A percentile compares a stretch with the other conserved stretches of the same genome.
These are phyloP conservation scores for Cryptus armator DNA, from an alignment of 2,888 invertebrate genomes.

Conservation along the genomic window DNA sequence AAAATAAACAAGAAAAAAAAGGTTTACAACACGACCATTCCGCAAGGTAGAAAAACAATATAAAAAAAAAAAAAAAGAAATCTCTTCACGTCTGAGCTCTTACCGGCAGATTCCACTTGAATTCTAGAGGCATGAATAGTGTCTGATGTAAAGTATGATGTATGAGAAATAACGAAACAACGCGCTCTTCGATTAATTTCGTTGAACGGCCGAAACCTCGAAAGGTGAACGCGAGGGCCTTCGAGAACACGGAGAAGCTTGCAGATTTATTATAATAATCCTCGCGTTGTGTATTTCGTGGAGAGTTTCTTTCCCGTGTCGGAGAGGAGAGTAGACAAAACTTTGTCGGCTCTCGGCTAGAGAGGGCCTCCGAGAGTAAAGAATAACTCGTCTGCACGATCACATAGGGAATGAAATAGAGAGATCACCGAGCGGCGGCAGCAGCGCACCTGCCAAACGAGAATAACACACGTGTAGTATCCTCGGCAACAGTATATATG, in stretches of 20 bases:
- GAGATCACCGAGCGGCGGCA: constrained; percentile 55
- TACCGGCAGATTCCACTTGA: too few species aligned
- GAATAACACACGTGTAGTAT: constrained; percentile 35
- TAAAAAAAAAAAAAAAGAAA: not conserved
- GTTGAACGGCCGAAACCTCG: constrained; percentile 2
- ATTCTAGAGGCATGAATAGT: not conserved
- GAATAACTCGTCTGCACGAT: constrained; percentile 37
- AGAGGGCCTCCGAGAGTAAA: constrained; percentile 14
- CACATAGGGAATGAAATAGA: constrained; percentile 37
- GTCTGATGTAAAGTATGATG: not conserved
- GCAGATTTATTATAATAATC: constrained; percentile 28
- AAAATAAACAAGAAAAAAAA: not conserved
- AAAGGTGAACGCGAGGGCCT: not conserved
- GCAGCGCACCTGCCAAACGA: constrained; percentile 42
- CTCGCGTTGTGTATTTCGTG: not conserved
- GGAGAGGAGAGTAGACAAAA: constrained; percentile 10
- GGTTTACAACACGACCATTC: not conserved
- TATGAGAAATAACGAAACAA: constrained; percentile 1
- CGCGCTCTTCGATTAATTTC: constrained; percentile 27
- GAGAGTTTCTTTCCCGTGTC: not conserved
- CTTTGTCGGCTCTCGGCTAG: constrained; percentile 27
- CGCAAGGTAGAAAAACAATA: not conserved
- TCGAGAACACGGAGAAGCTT: not conserved
- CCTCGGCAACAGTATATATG: not conserved
- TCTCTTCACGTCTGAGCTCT: not conserved